Evolutionary conservation across 2,888 invertebrate genomes (phyloP).

Genomic region (Tineola bisselliella): DNA sequence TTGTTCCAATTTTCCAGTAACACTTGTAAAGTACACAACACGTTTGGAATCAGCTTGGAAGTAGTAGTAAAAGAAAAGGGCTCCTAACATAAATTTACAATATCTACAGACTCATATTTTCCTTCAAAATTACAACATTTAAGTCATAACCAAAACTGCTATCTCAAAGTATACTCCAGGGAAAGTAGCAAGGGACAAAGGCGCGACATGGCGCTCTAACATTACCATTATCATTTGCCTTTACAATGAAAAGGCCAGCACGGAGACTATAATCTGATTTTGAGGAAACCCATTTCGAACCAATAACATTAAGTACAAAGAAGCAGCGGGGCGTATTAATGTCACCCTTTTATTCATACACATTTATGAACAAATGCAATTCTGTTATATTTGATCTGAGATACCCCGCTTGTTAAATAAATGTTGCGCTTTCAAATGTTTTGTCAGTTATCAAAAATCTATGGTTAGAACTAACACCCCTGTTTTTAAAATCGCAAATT

Average conservation of each 20-base stretch:
- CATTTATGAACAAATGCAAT: constrained; percentile 24
- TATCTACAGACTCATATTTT: not conserved
- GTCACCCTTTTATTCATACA: constrained; percentile 49
- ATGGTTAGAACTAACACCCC: not conserved
- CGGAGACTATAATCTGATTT: constrained; percentile 34
- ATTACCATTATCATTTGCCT: constrained; percentile 61
- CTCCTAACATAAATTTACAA: not conserved
- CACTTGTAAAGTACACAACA: too few relatives aligned
- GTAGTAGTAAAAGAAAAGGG: not conserved
- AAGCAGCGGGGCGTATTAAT: constrained; percentile 58
- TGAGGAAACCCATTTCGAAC: constrained; percentile 46
- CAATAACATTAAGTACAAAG: constrained; percentile 61
- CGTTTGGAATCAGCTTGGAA: too few relatives aligned
- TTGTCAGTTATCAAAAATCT: not conserved
- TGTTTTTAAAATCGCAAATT: too few relatives aligned
- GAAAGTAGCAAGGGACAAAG: constrained; percentile 28
- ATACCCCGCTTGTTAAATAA: not conserved
- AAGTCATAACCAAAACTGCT: not conserved
- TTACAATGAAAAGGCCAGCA: constrained; percentile 51
- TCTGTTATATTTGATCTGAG: not conserved
- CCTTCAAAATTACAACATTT: not conserved
- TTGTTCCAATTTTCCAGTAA: too few relatives aligned
- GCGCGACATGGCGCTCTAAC: constrained; percentile 51
- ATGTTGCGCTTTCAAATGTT: not conserved
- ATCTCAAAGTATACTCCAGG: not conserved